Percentiles rank a stretch among this genome's conserved stretches.
Evolutionary conservation across 2,113 vertebrate genomes (phyloP).

Genomic region (Lamprologus ornatipinnis): DNA sequence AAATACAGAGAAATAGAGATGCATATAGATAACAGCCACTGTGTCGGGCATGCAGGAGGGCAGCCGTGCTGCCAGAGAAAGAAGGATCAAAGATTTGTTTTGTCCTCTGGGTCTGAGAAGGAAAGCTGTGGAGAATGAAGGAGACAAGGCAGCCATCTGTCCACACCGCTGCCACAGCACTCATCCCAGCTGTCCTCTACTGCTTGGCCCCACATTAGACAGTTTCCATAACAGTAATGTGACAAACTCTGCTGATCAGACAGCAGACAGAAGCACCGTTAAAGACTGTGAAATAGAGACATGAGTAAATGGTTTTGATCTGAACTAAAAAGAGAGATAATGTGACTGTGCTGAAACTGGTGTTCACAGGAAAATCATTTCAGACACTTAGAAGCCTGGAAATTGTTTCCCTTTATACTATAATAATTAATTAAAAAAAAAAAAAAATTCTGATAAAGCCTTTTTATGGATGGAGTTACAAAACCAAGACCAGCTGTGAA

Average conservation of each 20-base stretch:
- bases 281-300: neutral
- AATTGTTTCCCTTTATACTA: neutral
- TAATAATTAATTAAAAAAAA: neutral
- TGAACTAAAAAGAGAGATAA: neutral
- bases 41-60: neutral
- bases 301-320: neutral
- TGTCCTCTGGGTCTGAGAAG: conserved; percentile 7
- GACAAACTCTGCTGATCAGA: conserved; percentile 1
- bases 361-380: neutral
- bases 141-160: conserved; percentile 56
- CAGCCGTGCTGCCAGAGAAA: neutral
- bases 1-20: neutral
- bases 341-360: neutral
- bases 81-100: conserved; percentile 16
- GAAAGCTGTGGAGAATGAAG: conserved; percentile 31
- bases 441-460: neutral
- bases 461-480: neutral
- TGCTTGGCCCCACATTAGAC: conserved; percentile 41
- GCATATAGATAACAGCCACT: neutral
- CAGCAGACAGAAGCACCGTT: neutral
- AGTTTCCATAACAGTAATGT: neutral
- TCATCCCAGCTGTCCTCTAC: conserved; percentile 38
- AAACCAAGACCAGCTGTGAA: neutral
- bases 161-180: neutral
- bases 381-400: neutral